Evolutionary conservation across 2,888 invertebrate genomes (phyloP).

Genomic region (Trichacis sp.): DNA sequence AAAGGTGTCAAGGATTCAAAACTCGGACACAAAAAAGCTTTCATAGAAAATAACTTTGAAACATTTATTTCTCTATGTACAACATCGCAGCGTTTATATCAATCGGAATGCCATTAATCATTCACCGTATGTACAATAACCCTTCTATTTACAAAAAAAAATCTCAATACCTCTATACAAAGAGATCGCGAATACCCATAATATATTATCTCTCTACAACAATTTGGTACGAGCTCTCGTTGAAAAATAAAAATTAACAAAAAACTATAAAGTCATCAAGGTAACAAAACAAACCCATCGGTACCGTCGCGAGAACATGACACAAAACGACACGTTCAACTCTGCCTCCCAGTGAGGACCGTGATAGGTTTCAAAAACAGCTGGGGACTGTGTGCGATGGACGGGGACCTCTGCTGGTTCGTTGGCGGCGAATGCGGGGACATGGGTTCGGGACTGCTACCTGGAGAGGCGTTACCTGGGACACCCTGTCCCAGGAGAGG

Average conservation of each 20-base stretch:
- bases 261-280: too few relatives aligned
- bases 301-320: too few relatives aligned
- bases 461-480: constrained; percentile 63
- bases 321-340: too few relatives aligned
- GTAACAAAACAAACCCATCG: too few relatives aligned
- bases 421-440: constrained; percentile 66
- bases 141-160: background rate
- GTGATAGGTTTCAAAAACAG: constrained; percentile 66
- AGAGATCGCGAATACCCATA: constrained; percentile 39
- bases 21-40: background rate
- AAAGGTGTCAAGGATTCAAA: too few relatives aligned
- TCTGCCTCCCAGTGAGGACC: constrained; percentile 63
- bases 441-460: constrained; percentile 71
- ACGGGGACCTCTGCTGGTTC: constrained; percentile 62
- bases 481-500: constrained; percentile 53
- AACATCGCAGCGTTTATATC: constrained; percentile 11
- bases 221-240: constrained; percentile 10
- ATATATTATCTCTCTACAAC: constrained; percentile 35
- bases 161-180: too few relatives aligned
- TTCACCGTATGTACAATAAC: constrained; percentile 14
- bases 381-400: constrained; percentile 61
- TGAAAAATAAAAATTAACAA: too few relatives aligned
- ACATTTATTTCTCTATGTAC: constrained; percentile 33
- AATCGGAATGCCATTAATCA: constrained; percentile 7
- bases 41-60: constrained; percentile 15